Percentiles rank a stretch among this genome's conserved stretches.
phyloP scores from a whole-genome alignment of 2,888 invertebrate species.

The Synanthedon vespiformis region DNA sequence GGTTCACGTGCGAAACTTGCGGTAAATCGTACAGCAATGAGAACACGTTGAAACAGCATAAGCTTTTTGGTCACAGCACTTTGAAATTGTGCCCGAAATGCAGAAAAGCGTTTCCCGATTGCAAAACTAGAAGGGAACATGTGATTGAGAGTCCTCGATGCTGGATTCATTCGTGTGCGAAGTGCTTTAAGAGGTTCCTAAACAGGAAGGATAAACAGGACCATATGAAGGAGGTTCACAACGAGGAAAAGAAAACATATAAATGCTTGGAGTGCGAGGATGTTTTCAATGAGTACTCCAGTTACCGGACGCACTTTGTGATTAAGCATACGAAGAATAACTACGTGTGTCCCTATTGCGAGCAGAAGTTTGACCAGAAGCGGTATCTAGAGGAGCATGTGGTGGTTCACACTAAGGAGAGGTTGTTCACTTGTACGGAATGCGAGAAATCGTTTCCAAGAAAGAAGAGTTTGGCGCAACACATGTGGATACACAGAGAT shows the following conservation, averaged over 20 bases:
- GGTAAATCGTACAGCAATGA: not conserved
- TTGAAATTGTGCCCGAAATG: conserved; percentile 18
- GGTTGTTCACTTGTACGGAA: conserved; percentile 55
- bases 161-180: conserved; percentile 17
- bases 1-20: conserved; percentile 25
- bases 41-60: conserved; percentile 16
- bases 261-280: conserved; percentile 21
- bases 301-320: conserved; percentile 52
- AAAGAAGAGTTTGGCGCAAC: conserved; percentile 49
- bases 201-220: conserved; percentile 12
- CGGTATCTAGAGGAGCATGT: conserved; percentile 57
- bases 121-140: conserved; percentile 16
- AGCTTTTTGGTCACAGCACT: conserved; percentile 10
- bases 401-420: conserved; percentile 66
- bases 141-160: conserved; percentile 14
- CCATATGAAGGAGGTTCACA: conserved; percentile 18
- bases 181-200: conserved; percentile 19
- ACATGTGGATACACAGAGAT: conserved; percentile 59
- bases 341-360: conserved; percentile 60
- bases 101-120: conserved; percentile 14
- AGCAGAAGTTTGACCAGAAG: conserved; percentile 48
- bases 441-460: conserved; percentile 56
- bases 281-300: conserved; percentile 33
- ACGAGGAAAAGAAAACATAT: conserved; percentile 15
- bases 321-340: conserved; percentile 66